Conservation (phyloP, 2,797 vertebrate species). For the Kryptopterus vitreolus region DNA sequence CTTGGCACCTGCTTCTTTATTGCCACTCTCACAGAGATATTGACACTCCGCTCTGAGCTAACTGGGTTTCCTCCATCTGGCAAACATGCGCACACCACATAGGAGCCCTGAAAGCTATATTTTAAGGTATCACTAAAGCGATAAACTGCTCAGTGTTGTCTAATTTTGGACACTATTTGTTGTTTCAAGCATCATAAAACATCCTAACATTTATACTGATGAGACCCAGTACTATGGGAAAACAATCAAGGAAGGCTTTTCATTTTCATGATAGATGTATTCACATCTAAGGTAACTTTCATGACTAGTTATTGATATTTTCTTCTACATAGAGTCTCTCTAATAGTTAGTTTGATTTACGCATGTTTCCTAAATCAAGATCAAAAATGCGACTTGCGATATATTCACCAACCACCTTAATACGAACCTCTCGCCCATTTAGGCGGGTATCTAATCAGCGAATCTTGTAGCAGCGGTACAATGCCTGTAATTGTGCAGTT, state of each 20-base stretch:
- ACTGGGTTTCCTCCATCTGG: slow-evolving; percentile 60
- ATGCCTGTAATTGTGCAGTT: no score
- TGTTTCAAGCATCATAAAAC: neutral
- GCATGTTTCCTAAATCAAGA: neutral
- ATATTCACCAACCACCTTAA: neutral
- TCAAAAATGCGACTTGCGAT: neutral
- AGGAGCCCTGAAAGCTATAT: neutral
- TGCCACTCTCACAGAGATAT: slow-evolving; percentile 46
- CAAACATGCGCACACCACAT: slow-evolving; percentile 7
- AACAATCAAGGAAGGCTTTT: neutral
- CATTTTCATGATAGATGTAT: no score
- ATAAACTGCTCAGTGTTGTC: neutral
- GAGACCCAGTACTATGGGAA: neutral
- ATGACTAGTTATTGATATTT: no score
- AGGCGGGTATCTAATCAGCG: neutral
- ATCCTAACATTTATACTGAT: neutral
- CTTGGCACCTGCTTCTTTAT: slow-evolving; percentile 56
- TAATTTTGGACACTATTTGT: neutral
- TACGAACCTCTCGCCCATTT: neutral
- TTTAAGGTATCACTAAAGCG: neutral
- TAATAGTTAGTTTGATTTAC: neutral
- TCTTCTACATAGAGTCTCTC: no score
- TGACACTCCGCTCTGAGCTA: slow-evolving; percentile 53
- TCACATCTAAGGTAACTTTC: no score
- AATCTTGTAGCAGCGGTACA: neutral